These are phyloP conservation scores for Nyctibius bracteatus DNA, from an alignment of 2,113 vertebrate genomes.

Conservation along the genomic window DNA sequence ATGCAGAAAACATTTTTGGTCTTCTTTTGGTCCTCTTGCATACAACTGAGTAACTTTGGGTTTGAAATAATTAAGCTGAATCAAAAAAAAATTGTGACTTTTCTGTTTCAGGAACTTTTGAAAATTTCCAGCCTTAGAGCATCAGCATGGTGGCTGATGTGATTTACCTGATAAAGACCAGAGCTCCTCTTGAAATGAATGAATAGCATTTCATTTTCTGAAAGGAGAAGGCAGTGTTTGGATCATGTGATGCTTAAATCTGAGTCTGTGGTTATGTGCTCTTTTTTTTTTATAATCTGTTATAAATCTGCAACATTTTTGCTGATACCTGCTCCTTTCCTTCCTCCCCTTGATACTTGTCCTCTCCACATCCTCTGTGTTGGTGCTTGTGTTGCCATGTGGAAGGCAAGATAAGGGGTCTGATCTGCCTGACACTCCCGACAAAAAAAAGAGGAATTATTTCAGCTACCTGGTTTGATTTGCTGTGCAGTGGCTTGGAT, in stretches of 20 bases:
- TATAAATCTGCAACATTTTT: neutral
- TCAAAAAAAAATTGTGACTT: neutral
- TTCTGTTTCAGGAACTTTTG: neutral
- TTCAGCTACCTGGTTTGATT: neutral
- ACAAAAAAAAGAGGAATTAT: neutral
- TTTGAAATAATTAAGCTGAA: neutral
- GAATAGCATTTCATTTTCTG: neutral
- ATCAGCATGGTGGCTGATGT: neutral
- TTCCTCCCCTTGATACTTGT: neutral
- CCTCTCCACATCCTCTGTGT: neutral
- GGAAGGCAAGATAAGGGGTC: neutral
- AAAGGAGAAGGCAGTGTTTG: neutral
- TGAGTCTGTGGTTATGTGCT: neutral
- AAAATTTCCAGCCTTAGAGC: neutral
- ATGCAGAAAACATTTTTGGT: neutral
- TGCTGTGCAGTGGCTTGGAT: neutral
- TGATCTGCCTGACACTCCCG: neutral
- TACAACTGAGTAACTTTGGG: neutral
- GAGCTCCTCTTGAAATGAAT: neutral
- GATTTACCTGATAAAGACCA: neutral
- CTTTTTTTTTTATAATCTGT: neutral
- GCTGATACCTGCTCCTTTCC: neutral
- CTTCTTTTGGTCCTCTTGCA: neutral
- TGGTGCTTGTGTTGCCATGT: neutral
- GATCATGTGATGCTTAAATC: neutral